These are phyloP conservation scores for Pocillopora verrucosa DNA, from an alignment of 64 coral and sea anemone species.

Conservation along the genomic window DNA sequence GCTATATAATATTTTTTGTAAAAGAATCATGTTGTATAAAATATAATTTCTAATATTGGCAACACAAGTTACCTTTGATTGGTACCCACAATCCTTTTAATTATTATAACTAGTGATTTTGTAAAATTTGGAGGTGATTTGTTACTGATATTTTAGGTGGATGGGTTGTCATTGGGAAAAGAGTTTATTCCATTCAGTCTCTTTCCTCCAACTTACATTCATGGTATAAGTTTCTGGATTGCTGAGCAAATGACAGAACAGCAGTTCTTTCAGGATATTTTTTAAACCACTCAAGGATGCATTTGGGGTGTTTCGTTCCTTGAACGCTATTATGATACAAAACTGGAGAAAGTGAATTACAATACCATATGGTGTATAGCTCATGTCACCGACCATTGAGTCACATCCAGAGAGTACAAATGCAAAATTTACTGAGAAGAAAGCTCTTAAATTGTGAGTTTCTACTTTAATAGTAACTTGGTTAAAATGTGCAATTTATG, in stretches of 20 bases:
- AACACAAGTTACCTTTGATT: no score
- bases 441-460: conserved; percentile 63
- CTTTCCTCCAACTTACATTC: conserved; percentile 70
- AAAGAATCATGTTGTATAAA: no score
- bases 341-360: conserved; percentile 70
- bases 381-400: conserved; percentile 79
- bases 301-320: conserved; percentile 68
- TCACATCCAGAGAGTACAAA: conserved; percentile 74
- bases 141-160: neutral
- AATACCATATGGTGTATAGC: conserved; percentile 89
- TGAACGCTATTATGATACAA: conserved; percentile 74
- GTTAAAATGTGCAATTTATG: no score
- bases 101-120: no score
- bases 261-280: conserved; percentile 68
- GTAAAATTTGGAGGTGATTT: neutral
- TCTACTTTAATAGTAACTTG: conserved; percentile 54
- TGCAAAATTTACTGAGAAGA: conserved; percentile 78
- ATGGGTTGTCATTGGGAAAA: neutral
- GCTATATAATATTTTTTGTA: no score
- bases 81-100: no score
- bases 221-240: conserved; percentile 96
- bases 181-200: conserved; percentile 55
- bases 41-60: no score
- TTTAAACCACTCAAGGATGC: conserved; percentile 70
- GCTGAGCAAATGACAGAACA: conserved; percentile 61